phyloP scores from a whole-genome alignment of 2,113 vertebrate species.

The Sminthopsis crassicaudata region DNA sequence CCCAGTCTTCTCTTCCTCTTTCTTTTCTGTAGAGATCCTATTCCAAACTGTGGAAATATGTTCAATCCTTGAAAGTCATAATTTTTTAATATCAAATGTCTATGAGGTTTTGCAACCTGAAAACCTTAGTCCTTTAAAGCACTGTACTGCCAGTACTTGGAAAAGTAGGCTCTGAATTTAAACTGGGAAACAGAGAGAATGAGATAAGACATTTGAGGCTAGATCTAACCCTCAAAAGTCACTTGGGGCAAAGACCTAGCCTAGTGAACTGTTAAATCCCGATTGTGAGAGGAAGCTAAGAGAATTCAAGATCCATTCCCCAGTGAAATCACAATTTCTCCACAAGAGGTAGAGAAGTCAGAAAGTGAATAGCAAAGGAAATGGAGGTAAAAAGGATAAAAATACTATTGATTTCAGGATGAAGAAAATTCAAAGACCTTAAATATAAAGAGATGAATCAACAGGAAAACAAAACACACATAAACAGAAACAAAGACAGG shows the following conservation, averaged over 20 bases:
- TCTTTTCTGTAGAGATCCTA: neutral
- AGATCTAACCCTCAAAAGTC: neutral
- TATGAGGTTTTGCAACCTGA: neutral
- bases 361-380: neutral
- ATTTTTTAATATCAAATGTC: neutral
- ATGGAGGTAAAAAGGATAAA: neutral
- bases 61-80: neutral
- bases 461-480: neutral
- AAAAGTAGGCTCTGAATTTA: neutral
- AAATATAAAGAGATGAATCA: neutral
- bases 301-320: neutral
- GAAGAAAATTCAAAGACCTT: neutral
- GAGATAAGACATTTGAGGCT: neutral
- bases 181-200: neutral
- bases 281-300: neutral
- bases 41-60: neutral
- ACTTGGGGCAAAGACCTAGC: neutral
- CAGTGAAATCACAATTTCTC: neutral
- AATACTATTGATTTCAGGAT: neutral
- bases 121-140: neutral
- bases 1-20: neutral
- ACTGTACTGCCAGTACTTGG: neutral
- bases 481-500: too few species aligned
- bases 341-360: neutral
- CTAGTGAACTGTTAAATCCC: neutral